phyloP scores from a whole-genome alignment of 2,888 invertebrate species.

The Pseudoips prasinana region DNA sequence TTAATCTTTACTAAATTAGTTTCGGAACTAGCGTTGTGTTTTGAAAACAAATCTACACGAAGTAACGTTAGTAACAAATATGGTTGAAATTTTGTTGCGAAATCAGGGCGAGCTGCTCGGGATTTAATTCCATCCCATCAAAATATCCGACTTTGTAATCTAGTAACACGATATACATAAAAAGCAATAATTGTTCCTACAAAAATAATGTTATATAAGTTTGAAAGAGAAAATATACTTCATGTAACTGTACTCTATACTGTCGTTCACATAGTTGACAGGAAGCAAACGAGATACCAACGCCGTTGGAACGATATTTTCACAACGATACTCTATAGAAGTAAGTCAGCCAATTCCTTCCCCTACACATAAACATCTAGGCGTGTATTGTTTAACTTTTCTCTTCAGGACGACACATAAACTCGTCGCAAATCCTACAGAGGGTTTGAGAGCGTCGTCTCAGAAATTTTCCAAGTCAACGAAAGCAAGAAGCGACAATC shows the following conservation, averaged over 20 bases:
- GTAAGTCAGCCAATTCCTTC: conserved; percentile 41
- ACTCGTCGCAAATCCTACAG: conserved; percentile 63
- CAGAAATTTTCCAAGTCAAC: conserved; percentile 65
- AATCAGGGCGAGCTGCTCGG: too few species aligned
- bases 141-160: too few species aligned
- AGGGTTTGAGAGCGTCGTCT: conserved; percentile 53
- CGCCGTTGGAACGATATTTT: conserved; percentile 17
- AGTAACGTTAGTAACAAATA: too few species aligned
- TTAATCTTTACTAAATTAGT: too few species aligned
- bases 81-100: too few species aligned
- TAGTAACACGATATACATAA: too few species aligned
- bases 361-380: conserved; percentile 42
- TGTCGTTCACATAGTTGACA: conserved; percentile 13
- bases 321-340: conserved; percentile 20
- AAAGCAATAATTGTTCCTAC: too few species aligned
- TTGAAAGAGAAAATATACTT: conserved; percentile 27
- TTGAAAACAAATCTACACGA: too few species aligned
- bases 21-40: too few species aligned
- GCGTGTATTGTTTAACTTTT: conserved; percentile 60
- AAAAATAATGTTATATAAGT: too few species aligned
- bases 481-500: conserved; percentile 65
- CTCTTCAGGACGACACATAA: conserved; percentile 54
- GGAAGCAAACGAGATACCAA: conserved; percentile 12
- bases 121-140: too few species aligned
- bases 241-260: conserved; percentile 33